phyloP scores from a whole-genome alignment of 2,113 vertebrate species.

The Leiothrix lutea region DNA sequence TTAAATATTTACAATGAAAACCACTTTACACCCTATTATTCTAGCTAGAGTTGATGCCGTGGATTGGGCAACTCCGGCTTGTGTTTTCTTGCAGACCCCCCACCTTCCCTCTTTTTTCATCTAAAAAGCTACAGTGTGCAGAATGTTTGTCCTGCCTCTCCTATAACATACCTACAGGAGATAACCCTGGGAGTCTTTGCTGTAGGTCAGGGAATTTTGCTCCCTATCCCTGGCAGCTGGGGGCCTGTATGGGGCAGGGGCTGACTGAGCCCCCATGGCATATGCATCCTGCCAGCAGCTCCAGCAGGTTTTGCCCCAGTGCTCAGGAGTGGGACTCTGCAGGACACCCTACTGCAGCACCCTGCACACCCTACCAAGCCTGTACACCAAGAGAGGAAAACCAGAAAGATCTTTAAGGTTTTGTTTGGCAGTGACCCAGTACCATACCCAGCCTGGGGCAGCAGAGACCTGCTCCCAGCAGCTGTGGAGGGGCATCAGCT shows the following conservation, averaged over 20 bases:
- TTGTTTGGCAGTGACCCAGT: background rate
- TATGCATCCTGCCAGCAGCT: background rate
- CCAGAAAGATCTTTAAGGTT: background rate
- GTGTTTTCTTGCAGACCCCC: background rate
- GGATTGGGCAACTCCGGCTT: background rate
- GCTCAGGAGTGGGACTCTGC: background rate
- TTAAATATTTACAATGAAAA: conserved; percentile 28
- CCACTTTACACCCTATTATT: background rate
- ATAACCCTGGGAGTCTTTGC: background rate
- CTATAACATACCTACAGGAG: background rate
- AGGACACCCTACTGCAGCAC: background rate
- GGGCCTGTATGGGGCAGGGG: background rate
- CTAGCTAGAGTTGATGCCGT: background rate
- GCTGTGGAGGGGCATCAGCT: fast-evolving
- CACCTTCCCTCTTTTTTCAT: background rate
- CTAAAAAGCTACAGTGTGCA: background rate
- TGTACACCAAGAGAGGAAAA: background rate
- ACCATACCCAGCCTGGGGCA: background rate
- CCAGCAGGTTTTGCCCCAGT: background rate
- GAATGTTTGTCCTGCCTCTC: background rate
- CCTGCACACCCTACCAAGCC: background rate
- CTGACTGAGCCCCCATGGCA: background rate
- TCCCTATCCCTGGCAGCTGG: background rate
- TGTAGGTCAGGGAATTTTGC: background rate
- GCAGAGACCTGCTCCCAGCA: background rate